Percentiles rank a stretch among this genome's conserved stretches.
phyloP scores from a whole-genome alignment of 2,888 invertebrate genomes.

The Mimas tiliae region DNA sequence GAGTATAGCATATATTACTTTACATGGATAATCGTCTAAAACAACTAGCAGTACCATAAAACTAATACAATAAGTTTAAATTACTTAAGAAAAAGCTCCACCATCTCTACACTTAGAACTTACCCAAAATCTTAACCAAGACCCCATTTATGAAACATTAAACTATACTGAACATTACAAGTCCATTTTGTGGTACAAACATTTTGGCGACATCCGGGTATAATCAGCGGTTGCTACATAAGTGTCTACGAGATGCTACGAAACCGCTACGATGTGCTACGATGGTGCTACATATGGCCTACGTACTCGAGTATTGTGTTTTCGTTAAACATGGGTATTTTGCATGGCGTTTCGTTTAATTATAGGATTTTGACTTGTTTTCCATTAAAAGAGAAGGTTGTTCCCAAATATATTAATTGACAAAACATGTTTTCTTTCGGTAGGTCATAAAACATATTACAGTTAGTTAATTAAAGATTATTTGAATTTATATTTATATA shows the following conservation, averaged over 20 bases:
- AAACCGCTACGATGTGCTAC: constrained; percentile 30
- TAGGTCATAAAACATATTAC: too few species aligned
- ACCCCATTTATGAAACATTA: constrained; percentile 11
- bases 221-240: constrained; percentile 18
- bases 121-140: neutral
- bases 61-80: neutral
- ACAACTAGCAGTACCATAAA: too few species aligned
- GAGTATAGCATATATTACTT: too few species aligned
- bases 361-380: too few species aligned
- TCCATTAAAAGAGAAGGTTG: too few species aligned
- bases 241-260: constrained; percentile 39
- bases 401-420: too few species aligned
- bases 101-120: neutral
- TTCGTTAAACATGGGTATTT: neutral
- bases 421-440: too few species aligned
- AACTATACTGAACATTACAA: constrained; percentile 20
- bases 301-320: neutral
- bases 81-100: neutral
- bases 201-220: constrained; percentile 23
- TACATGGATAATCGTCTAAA: too few species aligned
- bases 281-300: constrained; percentile 21
- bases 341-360: too few species aligned
- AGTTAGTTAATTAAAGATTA: too few species aligned
- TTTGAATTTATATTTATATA: too few species aligned
- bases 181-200: constrained; percentile 19